phyloP scores from a whole-genome alignment of 2,888 invertebrate genomes.

The Zelleria hepariella region DNA sequence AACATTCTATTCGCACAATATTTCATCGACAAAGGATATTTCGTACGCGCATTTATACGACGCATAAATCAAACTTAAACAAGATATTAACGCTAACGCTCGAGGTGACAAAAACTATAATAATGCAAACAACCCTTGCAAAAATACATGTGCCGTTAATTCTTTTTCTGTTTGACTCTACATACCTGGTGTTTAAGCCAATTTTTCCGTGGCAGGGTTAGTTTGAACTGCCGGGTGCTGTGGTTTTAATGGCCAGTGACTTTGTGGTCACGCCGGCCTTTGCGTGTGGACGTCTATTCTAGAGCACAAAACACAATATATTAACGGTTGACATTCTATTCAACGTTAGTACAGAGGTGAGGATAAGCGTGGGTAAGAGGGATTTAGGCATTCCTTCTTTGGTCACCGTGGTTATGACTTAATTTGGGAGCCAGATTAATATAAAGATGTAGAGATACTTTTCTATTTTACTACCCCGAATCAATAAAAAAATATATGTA shows the following conservation, averaged over 20 bases:
- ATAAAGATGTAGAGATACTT: too few species aligned
- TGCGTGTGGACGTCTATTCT: slow-evolving; percentile 17
- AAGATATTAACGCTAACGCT: slow-evolving; percentile 43
- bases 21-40: slow-evolving; percentile 20
- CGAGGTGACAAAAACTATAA: slow-evolving; percentile 53
- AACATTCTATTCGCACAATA: slow-evolving; percentile 48
- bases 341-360: slow-evolving; percentile 8
- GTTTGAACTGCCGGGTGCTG: slow-evolving; percentile 8
- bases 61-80: slow-evolving; percentile 62
- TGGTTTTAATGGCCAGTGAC: slow-evolving; percentile 36
- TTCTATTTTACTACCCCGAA: too few species aligned
- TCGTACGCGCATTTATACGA: slow-evolving; percentile 25
- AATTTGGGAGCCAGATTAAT: neutral
- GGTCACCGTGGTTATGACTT: neutral
- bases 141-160: neutral
- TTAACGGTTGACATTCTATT: slow-evolving; percentile 28
- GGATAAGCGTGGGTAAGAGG: slow-evolving; percentile 5
- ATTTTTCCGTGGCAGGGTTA: neutral
- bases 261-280: slow-evolving; percentile 41
- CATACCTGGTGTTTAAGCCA: neutral
- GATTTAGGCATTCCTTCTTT: neutral
- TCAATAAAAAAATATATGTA: too few species aligned
- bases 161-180: too few species aligned
- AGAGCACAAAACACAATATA: slow-evolving; percentile 16
- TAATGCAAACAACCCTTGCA: neutral